Conservation (phyloP, 1,140 invertebrate genomes). For the Ridgeia piscesae region DNA sequence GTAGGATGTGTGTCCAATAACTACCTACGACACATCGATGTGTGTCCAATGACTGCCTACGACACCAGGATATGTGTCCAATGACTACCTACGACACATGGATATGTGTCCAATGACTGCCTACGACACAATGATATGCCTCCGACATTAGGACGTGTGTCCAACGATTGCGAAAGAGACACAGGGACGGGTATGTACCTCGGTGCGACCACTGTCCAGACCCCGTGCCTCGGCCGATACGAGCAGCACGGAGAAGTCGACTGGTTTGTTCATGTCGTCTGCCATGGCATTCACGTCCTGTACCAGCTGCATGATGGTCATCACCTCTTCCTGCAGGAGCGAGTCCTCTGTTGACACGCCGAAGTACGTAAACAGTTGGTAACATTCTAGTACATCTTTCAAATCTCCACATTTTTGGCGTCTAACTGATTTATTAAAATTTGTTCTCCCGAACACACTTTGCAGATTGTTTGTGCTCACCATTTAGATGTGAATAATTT, state of each 20-base stretch:
- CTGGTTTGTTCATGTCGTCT: slow-evolving; percentile 61
- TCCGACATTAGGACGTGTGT: too few relatives aligned
- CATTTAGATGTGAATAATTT: neutral
- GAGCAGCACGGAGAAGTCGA: slow-evolving; percentile 63
- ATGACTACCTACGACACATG: too few relatives aligned
- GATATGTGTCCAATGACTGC: too few relatives aligned
- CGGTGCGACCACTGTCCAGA: slow-evolving; percentile 41
- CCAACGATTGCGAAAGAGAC: slow-evolving; percentile 11
- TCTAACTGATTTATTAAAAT: too few relatives aligned
- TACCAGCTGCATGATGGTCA: slow-evolving; percentile 63
- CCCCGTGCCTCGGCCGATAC: slow-evolving; percentile 61
- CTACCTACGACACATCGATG: too few relatives aligned
- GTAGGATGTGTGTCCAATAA: too few relatives aligned
- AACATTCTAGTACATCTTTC: neutral
- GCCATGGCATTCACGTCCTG: slow-evolving; percentile 65
- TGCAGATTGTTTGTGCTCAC: too few relatives aligned
- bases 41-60: too few relatives aligned
- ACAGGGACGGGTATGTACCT: slow-evolving; percentile 29
- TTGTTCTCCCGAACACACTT: too few relatives aligned
- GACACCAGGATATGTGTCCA: too few relatives aligned
- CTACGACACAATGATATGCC: too few relatives aligned
- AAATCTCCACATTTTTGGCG: neutral
- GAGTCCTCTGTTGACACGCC: slow-evolving; percentile 46
- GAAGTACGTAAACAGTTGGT: neutral
- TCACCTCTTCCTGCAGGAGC: slow-evolving; percentile 61